Evolutionary conservation across 2,888 invertebrate species (phyloP).

Genomic region (Polyommatus iphigenia): DNA sequence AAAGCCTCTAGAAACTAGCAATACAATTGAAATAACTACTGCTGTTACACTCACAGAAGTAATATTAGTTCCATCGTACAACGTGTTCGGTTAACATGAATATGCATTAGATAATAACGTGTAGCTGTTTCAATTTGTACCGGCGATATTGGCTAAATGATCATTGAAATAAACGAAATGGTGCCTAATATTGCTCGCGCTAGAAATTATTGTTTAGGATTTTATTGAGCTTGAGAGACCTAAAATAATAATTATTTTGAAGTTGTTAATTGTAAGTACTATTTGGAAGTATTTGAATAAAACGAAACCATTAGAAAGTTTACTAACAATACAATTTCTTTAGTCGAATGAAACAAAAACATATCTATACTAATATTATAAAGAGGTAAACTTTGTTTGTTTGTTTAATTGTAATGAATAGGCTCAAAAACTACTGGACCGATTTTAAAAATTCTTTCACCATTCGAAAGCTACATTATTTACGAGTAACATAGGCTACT

Average conservation of each 20-base stretch:
- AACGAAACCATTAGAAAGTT: no score
- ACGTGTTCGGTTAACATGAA: conserved; percentile 23
- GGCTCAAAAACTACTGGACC: no score
- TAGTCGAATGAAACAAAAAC: no score
- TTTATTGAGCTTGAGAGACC: neutral
- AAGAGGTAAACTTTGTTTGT: no score
- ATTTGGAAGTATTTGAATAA: neutral
- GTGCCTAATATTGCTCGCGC: conserved; percentile 6
- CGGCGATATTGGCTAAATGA: conserved; percentile 23
- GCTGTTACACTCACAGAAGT: neutral
- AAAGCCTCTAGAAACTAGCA: neutral
- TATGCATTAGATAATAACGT: conserved; percentile 23
- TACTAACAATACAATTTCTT: no score
- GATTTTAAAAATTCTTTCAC: no score
- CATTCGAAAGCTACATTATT: no score
- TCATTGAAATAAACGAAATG: conserved; percentile 25
- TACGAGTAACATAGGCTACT: no score
- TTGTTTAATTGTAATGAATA: no score
- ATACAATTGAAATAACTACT: neutral
- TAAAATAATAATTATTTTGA: neutral
- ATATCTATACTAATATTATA: no score
- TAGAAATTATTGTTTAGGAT: conserved; percentile 24
- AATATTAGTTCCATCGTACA: neutral
- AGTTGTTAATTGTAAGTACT: neutral
- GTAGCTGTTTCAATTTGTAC: conserved; percentile 7